These are phyloP conservation scores for Aphodius sticticus DNA, from an alignment of 2,888 invertebrate species.

Conservation along the genomic window DNA sequence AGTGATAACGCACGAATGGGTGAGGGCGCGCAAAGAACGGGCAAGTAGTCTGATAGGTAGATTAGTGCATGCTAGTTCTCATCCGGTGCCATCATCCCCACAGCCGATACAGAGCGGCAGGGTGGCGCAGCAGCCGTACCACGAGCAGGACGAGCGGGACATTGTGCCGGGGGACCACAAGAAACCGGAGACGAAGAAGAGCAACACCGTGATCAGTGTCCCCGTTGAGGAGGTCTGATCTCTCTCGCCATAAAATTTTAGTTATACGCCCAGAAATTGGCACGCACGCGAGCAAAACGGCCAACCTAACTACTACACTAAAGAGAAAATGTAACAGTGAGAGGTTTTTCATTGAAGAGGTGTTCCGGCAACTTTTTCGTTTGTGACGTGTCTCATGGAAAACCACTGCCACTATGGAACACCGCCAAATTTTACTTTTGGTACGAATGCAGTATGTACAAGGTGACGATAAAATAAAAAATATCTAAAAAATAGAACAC, in stretches of 20 bases:
- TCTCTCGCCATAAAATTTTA: constrained; percentile 34
- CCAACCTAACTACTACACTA: constrained; percentile 30
- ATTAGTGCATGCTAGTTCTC: constrained; percentile 67
- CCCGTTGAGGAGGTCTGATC: constrained; percentile 44
- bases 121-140: constrained; percentile 36
- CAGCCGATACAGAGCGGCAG: constrained; percentile 37
- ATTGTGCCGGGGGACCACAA: constrained; percentile 57
- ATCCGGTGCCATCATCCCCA: constrained; percentile 52
- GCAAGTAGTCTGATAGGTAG: constrained; percentile 67
- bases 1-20: constrained; percentile 80
- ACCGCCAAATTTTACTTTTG: constrained; percentile 23
- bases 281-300: constrained; percentile 27
- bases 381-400: constrained; percentile 26
- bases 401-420: constrained; percentile 18
- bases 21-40: constrained; percentile 69
- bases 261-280: constrained; percentile 39
- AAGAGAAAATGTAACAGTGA: constrained; percentile 31
- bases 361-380: constrained; percentile 20
- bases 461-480: constrained; percentile 24
- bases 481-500: constrained; percentile 20
- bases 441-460: constrained; percentile 23
- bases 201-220: constrained; percentile 57
- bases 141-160: constrained; percentile 49
- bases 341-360: constrained; percentile 11
- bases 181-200: constrained; percentile 58